phyloP scores from a whole-genome alignment of 2,888 invertebrate genomes.

The Platycheirus rosarum region DNA sequence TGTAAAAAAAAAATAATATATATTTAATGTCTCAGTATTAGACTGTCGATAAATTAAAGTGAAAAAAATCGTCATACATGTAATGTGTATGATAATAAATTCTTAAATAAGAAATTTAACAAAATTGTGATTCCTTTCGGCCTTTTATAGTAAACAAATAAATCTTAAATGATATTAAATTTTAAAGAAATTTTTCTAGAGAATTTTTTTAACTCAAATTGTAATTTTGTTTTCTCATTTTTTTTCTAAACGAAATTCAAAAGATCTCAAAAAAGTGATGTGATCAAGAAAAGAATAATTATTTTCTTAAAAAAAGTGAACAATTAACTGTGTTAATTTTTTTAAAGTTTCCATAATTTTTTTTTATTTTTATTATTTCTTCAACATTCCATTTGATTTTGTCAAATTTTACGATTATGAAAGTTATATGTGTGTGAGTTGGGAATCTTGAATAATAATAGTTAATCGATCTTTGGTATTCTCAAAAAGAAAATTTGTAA shows the following conservation, averaged over 20 bases:
- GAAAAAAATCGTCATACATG: slow-evolving; percentile 65
- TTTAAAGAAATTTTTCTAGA: slow-evolving; percentile 50
- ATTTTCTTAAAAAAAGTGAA: slow-evolving; percentile 52
- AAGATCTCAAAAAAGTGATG: slow-evolving; percentile 71
- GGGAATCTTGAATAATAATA: slow-evolving; percentile 16
- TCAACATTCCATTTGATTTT: slow-evolving; percentile 71
- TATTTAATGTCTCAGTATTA: slow-evolving; percentile 75
- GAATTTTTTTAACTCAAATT: slow-evolving; percentile 52
- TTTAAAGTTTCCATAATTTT: slow-evolving; percentile 71
- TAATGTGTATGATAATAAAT: slow-evolving; percentile 78
- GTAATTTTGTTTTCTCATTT: slow-evolving; percentile 38
- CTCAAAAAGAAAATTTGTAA: slow-evolving; percentile 29
- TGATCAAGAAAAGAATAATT: slow-evolving; percentile 63
- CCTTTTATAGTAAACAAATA: slow-evolving; percentile 79
- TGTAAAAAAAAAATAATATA: slow-evolving; percentile 65
- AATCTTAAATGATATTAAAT: slow-evolving; percentile 53
- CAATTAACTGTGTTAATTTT: slow-evolving; percentile 64
- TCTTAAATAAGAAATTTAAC: slow-evolving; percentile 70
- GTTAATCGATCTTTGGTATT: slow-evolving; percentile 68
- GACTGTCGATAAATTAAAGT: slow-evolving; percentile 66
- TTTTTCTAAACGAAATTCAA: slow-evolving; percentile 58
- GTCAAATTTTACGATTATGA: slow-evolving; percentile 40
- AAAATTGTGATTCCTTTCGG: slow-evolving; percentile 81
- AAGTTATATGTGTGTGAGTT: slow-evolving; percentile 33
- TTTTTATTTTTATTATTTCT: slow-evolving; percentile 58